Base-by-base conservation (phyloP, 1,140 invertebrate genomes). In the Drosophila erecta region DNA sequence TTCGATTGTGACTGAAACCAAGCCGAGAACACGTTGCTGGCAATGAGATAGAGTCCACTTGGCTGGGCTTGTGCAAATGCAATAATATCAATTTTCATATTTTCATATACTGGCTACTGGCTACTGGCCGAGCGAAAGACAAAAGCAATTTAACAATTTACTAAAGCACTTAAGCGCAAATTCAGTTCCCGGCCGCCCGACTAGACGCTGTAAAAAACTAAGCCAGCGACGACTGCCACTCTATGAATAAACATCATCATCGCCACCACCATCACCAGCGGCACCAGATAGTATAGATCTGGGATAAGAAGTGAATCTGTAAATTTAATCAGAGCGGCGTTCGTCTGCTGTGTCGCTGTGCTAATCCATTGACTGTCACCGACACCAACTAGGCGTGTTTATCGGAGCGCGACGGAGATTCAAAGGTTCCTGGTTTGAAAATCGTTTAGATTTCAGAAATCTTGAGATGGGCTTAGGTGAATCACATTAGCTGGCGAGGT, bases 111-210 rank as follows among this genome's bases (percentile, higher is more conserved):
- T 67, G 54, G 75, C 56, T 8, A 30, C 27, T 30, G 27, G 7
- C 56, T 30, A 30, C 30, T 30, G 30, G 30, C 41, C 44, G 65
- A 40, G 37, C 69, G 65, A 89, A 87, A 89, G 84, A 89, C 84
- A 89, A 89, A 87, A 84, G 84, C 84, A 89, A 89, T 89, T 89
- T 89, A 89, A 89, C 80, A 89, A 89, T 89, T 83, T 89, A 89
- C 80, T 84, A 77, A 84, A 67, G 65, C 79, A 89, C 85, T 89
- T 89, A 84, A 89, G 84, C 69, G 73, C 64, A 89, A 87, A 89
- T 90, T 84, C 69, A 65, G 59, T 69, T 67, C 62, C 76, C 62
- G 70, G 43, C 37, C 58, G 49, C 40, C 49, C 41, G 58, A 62
- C 57, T 73, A 80, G 49, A 79, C 47, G 47, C 55, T 72, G 67